Evolutionary conservation across 2,888 invertebrate species (phyloP), one percentile per base, ranked within the genome.

Genomic region (Xestobium rufovillosum): DNA sequence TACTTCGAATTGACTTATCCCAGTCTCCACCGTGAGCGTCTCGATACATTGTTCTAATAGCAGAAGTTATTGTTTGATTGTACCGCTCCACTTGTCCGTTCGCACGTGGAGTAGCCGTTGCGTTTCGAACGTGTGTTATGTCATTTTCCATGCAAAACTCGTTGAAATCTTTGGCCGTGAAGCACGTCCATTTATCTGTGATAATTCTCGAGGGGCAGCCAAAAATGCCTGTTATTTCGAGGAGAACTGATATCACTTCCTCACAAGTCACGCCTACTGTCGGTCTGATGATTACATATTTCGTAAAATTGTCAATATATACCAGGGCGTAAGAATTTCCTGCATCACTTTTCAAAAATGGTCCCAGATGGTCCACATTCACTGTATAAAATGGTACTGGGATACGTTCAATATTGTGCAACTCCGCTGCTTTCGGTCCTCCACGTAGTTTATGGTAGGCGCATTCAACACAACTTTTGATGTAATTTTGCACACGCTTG

Each of bases 11-110:
- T 11, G 53, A 49, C 26, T 41, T 41, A 41, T 56, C 53, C 56
- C 59, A 60, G 23, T 54, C 50, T 29, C 48, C 55, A 19, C 53
- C 55, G 33, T 49, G 41, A 28, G 44, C 42, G 14, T 49, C 12
- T 6, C 39, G 32, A 13, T 38, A 52, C 36, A 52, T 51, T 2
- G 50, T 51, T 4, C 41, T 50, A 11, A 52, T 26, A 4, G 54
- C 36, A 3, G 4, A 11, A 4, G n/a, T 8, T 19, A n/a, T 8
- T n/a, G 23, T 19, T 19, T 19, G 23, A n/a, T 19, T 19, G 6
- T 19, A n/a, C 23, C 23, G 6, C 23, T 19, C 23, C 6, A n/a
- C 23, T 19, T 19, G 23, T n/a, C 23, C 23, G 6, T 19, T 19
- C n/a, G 23, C 23, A 8, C 23, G 6, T 6, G 23, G 23, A n/a